phyloP scores from a whole-genome alignment of 2,797 vertebrate species.

The Eremophila alpestris region DNA sequence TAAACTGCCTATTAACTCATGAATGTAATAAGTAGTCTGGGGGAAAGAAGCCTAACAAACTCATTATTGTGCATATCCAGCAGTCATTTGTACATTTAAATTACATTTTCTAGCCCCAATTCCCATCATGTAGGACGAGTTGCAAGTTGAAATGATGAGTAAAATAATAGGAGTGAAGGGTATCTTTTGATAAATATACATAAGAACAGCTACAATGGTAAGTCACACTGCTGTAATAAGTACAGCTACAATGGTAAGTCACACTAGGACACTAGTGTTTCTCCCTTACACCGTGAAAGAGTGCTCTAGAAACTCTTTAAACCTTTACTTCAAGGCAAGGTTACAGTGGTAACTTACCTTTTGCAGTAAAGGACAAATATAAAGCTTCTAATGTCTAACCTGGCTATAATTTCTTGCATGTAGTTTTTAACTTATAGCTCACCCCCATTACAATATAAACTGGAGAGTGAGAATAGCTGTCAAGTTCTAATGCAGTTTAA shows the following conservation, averaged over 20 bases:
- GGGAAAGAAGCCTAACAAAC: background rate
- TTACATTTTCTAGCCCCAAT: background rate
- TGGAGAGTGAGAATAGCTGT: background rate
- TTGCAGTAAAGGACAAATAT: background rate
- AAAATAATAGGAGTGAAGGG: background rate
- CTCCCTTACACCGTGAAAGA: background rate
- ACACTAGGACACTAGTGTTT: background rate
- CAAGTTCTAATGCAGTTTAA: background rate
- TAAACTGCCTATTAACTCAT: background rate
- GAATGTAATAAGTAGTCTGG: background rate
- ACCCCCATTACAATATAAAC: background rate
- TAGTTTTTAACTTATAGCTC: background rate
- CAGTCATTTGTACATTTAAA: background rate
- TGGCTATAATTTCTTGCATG: background rate
- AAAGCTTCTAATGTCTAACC: background rate
- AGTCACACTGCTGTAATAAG: background rate
- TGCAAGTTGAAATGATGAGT: background rate
- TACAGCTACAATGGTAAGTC: background rate
- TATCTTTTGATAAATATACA: background rate
- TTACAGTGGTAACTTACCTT: background rate
- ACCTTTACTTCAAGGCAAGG: background rate
- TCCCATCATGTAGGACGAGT: background rate
- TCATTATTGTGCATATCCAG: background rate
- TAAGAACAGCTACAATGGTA: background rate
- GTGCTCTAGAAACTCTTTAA: background rate